These are phyloP conservation scores for Clinocottus analis DNA, from an alignment of 2,113 vertebrate species.

Conservation along the genomic window DNA sequence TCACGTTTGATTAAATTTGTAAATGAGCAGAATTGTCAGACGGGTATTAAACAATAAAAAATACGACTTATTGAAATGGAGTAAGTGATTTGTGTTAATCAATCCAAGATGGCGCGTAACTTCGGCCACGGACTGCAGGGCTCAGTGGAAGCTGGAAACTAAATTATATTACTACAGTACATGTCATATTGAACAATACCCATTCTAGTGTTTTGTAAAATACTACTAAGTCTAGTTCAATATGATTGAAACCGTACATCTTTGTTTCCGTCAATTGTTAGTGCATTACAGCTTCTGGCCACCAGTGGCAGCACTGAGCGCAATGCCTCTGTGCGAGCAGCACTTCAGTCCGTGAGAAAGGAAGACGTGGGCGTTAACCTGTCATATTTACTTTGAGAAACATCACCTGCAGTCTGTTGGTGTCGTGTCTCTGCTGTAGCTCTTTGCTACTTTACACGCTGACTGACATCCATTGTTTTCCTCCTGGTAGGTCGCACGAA, in stretches of 20 bases:
- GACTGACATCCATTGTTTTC: too few relatives aligned
- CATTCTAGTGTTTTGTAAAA: too few relatives aligned
- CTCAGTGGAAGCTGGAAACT: not conserved
- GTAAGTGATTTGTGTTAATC: not conserved
- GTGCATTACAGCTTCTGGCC: not conserved
- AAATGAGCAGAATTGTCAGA: not conserved
- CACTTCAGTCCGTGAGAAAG: not conserved
- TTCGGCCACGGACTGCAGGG: too few relatives aligned
- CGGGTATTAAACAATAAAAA: not conserved
- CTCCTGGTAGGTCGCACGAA: too few relatives aligned
- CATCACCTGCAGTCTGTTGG: too few relatives aligned
- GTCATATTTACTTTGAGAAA: too few relatives aligned
- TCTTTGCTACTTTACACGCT: too few relatives aligned
- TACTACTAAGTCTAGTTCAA: too few relatives aligned
- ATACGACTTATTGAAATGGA: not conserved
- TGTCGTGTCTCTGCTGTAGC: too few relatives aligned
- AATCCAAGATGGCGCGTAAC: not conserved
- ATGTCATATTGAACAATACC: not conserved
- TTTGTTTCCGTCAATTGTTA: too few relatives aligned
- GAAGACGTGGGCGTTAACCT: too few relatives aligned
- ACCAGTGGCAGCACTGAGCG: not conserved
- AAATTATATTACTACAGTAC: not conserved
- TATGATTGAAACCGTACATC: too few relatives aligned
- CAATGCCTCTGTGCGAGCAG: not conserved
- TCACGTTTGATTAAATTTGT: not conserved